Base-by-base conservation (phyloP, 2,888 invertebrate species). In the Caenorhabditis sp. region DNA sequence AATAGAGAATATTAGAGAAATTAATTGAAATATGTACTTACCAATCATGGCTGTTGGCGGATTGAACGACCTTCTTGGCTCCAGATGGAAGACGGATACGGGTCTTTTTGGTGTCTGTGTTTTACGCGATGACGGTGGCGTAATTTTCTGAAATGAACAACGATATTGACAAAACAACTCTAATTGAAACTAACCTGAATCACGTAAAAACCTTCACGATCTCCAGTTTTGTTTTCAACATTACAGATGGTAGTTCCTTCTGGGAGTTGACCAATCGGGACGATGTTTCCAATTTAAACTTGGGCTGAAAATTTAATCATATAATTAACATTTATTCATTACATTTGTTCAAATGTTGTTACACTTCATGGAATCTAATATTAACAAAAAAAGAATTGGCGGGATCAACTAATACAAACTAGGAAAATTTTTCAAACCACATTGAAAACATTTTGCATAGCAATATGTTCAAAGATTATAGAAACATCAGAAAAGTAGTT, bases 21-120 rank as follows among this genome's bases (percentile, higher is more conserved):
- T 7, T 53, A 53, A 68, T 25, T 53, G 8, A 10, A 72, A 71
- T 26, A 36, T 8, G 5, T n/a, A 53, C 20, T 91, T 86, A 93
- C 95, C 99, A 90, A 99, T 95, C 97, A 99, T 97, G 83, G 97
- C 99, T 92, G 91, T 99, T 99, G 88, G 93, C 93, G n/a, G 97
- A 97, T 68, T 96, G 95, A 86, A 99, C 92, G 50, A 97, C n/a
- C n/a, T n/a, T n/a, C n/a, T n/a, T n/a, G n/a, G n/a, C n/a, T n/a
- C n/a, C n/a, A n/a, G n/a, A n/a, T 57, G 99, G 99, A 81, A 99
- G 91, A 91, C 99, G 99, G 36, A 99, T 95, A 87, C 97, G 88
- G 49, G 97, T 95, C 88, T 95, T 94, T 89, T 93, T 95, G 64
- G 96, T 93, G 88, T 99, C 99, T 54, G 94, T 94, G 89, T 99